Base-by-base conservation (phyloP, 2,113 vertebrate genomes). In the Turdus rufiventris region DNA sequence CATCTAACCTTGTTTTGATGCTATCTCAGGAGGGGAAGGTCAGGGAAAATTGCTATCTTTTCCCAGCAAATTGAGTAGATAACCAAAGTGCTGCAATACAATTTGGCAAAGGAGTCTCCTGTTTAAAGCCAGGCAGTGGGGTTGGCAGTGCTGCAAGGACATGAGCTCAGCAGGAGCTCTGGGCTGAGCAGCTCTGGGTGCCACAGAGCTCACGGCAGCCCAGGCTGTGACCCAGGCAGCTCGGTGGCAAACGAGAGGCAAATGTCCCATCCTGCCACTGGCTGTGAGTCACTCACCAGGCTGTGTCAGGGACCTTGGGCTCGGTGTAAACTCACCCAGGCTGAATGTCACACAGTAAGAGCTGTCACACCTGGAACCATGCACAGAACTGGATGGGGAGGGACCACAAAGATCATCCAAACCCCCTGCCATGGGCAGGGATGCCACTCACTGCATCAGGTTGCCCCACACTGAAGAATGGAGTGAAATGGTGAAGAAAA, bases 1-100 rank as follows among this genome's bases (percentile, higher is more conserved):
- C 34, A 89, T 85, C 77, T 95, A 62, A 72, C 84, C 87, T 96
- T 96, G 84, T 10, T 94, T 91, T 89, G 93, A 88, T 94, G 58
- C 34, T 94, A 85, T 88, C 93, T 93, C 66, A 82, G 58, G 23
- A 62, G 50, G 42, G 47, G 26, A 92, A 89, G 84, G 81, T 93
- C 84, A 79, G 87, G 81, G 81, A 79, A 85, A 95, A 95, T 68
- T 75, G 50, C 50, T 92, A 66, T 94, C 38, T 92, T 89, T 92
- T 66, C 74, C 57, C 47, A 85, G 33, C 42, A 95, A 94, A 94
- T 89, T 57, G 50, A 61, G 33, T 15, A 85, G 84, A 92, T 85
- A 92, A 89, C 48, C 36, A 12, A 75, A 87, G 48, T 63, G 50
- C 38, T 91, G 84, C 74, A 95, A 88, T 63, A 56, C 29, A 23